Base-by-base conservation (phyloP, 1,140 invertebrate genomes). In the Ganaspis sp. region DNA sequence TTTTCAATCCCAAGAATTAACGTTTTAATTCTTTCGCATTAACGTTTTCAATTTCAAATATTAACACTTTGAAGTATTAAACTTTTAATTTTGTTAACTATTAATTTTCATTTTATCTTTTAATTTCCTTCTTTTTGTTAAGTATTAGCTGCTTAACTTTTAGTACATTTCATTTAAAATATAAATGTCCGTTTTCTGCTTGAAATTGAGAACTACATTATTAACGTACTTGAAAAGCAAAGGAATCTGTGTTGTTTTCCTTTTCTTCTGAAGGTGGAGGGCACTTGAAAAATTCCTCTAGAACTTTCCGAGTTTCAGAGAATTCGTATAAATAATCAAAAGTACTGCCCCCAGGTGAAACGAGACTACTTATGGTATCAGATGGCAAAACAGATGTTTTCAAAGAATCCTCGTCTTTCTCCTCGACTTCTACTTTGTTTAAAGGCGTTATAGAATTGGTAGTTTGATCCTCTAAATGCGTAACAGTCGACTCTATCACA, bases 221-320 rank as follows among this genome's bases (percentile, higher is more conserved):
- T 70, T 21, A 45, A 77, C 70, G 3, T 77, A 73, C 73, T 45
- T 76, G 79, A 54, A 83, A 81, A 42, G 64, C 75, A 75, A 70
- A 79, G 85, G 90, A 78, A 88, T 88, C 86, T 29, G 82, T 87
- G 45, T 76, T 91, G 74, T 88, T 91, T 79, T 92, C 91, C 78
- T 88, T 94, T 76, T 93, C 93, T 84, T 94, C 93, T 29, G 92
- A 92, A 29, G 92, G 90, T 77, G 93, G 91, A 4, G 95, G 95
- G 86, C 95, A 96, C 88, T 96, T 96, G 90, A 97, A 98, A 91
- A 98, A 97, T 91, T 98, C 96, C 87, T 97, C 96, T 15, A 98
- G 91, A 37, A 97, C 96, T 92, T 97, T 97, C 70, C 96, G 92
- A 12, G 96, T 98, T 89, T 98, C 96, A 0, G 96, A 97, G 90